phyloP scores from a whole-genome alignment of 1,140 invertebrate species.

The Cydia pomonella region DNA sequence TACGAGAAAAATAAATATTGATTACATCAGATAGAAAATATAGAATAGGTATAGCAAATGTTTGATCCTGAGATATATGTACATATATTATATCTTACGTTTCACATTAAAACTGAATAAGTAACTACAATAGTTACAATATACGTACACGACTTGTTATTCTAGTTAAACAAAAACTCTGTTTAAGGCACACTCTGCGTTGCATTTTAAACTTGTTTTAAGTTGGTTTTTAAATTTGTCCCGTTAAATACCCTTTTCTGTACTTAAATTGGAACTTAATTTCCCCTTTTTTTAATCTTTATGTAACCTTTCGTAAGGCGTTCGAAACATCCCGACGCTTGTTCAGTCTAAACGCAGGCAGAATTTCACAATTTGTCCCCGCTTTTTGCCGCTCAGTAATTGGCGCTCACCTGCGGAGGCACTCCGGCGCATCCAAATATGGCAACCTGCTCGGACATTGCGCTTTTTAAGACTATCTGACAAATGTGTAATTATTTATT shows the following conservation, averaged over 20 bases:
- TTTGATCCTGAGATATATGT: too few relatives aligned
- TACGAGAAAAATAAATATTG: too few relatives aligned
- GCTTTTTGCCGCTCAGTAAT: slow-evolving; percentile 71
- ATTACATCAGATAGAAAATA: too few relatives aligned
- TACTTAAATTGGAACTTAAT: background rate
- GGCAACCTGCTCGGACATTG: slow-evolving; percentile 56
- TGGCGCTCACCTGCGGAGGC: slow-evolving; percentile 66
- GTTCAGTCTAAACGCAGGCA: slow-evolving; percentile 42
- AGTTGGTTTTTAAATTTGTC: too few relatives aligned
- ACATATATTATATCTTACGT: too few relatives aligned
- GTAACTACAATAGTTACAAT: too few relatives aligned
- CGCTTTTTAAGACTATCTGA: slow-evolving; percentile 74
- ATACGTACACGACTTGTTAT: too few relatives aligned
- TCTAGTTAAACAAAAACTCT: too few relatives aligned
- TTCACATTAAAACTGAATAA: too few relatives aligned
- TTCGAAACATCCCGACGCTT: slow-evolving; percentile 3
- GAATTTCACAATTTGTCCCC: slow-evolving; percentile 77
- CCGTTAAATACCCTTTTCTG: slow-evolving; percentile 3
- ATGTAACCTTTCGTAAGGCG: slow-evolving; percentile 6
- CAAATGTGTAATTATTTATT: slow-evolving; percentile 80
- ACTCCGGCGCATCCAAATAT: slow-evolving; percentile 65
- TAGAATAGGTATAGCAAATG: too few relatives aligned
- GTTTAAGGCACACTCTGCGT: too few relatives aligned
- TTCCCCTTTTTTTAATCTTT: background rate
- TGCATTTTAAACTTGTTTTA: too few relatives aligned